Evolutionary conservation across 2,888 invertebrate genomes (phyloP).

Genomic region (Cantharis nigra): DNA sequence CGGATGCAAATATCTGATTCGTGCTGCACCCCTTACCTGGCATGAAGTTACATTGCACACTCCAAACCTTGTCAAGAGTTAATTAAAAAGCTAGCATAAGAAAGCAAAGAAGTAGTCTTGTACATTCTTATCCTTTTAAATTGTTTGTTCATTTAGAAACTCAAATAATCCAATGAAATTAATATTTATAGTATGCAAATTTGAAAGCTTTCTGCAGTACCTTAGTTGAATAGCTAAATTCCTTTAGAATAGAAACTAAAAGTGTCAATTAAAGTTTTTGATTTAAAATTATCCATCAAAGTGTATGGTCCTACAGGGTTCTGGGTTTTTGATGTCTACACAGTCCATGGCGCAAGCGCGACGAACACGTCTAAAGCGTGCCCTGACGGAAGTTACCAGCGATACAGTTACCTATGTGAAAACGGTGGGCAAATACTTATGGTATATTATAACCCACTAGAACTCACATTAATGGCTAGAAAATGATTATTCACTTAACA

Average conservation of each 20-base stretch:
- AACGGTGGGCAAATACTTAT: conserved; percentile 67
- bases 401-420: conserved; percentile 87
- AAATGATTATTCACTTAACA: conserved; percentile 19
- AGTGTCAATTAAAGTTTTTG: conserved; percentile 12
- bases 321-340: conserved; percentile 89
- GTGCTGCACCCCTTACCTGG: no score
- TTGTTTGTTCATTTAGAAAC: neutral
- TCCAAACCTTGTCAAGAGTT: no score
- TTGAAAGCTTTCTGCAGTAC: neutral
- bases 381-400: conserved; percentile 87
- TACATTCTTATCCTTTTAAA: neutral
- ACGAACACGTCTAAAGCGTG: conserved; percentile 82
- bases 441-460: conserved; percentile 24
- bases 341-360: conserved; percentile 89
- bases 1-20: no score
- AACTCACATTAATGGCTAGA: conserved; percentile 22
- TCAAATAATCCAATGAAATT: neutral
- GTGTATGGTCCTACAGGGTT: conserved; percentile 53
- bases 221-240: neutral
- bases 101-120: neutral
- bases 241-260: conserved; percentile 18
- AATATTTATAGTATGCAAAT: neutral
- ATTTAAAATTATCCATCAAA: conserved; percentile 8
- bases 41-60: no score
- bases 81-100: neutral